A percentile compares a stretch with the other conserved stretches of the same genome.
Conservation (phyloP, 2,888 invertebrate species). For the Lasioglossum lativentre region DNA sequence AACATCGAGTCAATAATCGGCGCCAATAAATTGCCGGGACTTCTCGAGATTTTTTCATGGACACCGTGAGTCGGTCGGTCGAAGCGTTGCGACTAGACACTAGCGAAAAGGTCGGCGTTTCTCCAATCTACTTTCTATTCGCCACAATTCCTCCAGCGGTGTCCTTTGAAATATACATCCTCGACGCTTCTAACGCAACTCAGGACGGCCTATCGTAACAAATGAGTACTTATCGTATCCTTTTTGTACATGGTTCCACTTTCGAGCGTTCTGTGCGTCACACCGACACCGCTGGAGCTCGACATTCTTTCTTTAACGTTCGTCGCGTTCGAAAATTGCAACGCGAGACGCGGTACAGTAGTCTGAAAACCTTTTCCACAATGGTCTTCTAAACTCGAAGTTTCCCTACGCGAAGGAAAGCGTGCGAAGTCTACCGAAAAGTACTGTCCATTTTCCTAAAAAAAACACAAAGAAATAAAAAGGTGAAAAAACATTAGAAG, state of each 20-base stretch:
- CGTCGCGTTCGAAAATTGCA: background rate
- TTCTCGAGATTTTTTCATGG: background rate
- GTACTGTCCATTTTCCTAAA: background rate
- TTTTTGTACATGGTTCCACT: conserved; percentile 34
- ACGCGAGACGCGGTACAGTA: background rate
- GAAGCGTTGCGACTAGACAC: background rate
- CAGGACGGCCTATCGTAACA: conserved; percentile 54
- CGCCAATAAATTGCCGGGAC: background rate
- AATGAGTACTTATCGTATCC: conserved; percentile 40
- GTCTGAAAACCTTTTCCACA: background rate
- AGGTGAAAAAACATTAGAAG: background rate
- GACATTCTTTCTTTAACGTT: background rate
- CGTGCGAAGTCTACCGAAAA: background rate
- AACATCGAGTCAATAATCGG: background rate
- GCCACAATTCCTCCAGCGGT: conserved; percentile 4
- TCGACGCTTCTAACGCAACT: conserved; percentile 46
- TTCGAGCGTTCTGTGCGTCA: conserved; percentile 4
- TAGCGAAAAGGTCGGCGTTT: background rate
- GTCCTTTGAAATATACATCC: conserved; percentile 42
- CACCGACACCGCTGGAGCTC: background rate
- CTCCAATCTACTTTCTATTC: no score
- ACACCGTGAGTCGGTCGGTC: background rate
- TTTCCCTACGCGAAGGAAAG: background rate
- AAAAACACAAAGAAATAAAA: background rate
- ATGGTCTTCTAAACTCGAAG: background rate